These are phyloP conservation scores for Lagorchestes hirsutus DNA, from an alignment of 2,797 vertebrate species.

Conservation along the genomic window DNA sequence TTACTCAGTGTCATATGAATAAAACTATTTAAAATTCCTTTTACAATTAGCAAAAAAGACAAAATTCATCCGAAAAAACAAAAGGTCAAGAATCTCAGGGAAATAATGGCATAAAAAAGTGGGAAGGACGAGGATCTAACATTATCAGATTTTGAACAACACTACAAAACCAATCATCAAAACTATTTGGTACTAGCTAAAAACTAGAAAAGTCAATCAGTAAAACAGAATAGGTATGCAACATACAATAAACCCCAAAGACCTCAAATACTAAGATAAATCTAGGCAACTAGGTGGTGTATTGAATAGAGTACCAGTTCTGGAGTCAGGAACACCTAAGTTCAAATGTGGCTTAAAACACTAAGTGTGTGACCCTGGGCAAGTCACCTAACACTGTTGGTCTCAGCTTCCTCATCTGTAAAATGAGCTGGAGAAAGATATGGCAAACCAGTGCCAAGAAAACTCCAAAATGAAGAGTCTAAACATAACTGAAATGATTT, in stretches of 20 bases:
- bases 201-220: not conserved
- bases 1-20: not conserved
- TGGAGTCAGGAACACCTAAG: not conserved
- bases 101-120: not conserved
- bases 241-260: not conserved
- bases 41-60: not conserved
- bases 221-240: not conserved
- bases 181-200: not conserved
- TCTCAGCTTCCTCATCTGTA: not conserved
- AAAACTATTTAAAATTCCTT: not conserved
- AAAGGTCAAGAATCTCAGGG: not conserved
- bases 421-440: not conserved
- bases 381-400: not conserved
- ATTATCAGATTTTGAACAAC: not conserved
- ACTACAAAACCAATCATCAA: not conserved
- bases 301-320: not conserved
- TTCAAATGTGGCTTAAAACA: not conserved
- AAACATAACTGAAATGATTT: not conserved
- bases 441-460: not conserved
- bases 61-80: not conserved
- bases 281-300: not conserved
- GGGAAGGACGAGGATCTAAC: not conserved
- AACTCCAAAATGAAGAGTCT: not conserved
- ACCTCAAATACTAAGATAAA: not conserved
- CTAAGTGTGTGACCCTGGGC: not conserved